Base-by-base conservation (phyloP, 92 coral and sea anemone genomes). In the Umimayanthus kanabou region DNA sequence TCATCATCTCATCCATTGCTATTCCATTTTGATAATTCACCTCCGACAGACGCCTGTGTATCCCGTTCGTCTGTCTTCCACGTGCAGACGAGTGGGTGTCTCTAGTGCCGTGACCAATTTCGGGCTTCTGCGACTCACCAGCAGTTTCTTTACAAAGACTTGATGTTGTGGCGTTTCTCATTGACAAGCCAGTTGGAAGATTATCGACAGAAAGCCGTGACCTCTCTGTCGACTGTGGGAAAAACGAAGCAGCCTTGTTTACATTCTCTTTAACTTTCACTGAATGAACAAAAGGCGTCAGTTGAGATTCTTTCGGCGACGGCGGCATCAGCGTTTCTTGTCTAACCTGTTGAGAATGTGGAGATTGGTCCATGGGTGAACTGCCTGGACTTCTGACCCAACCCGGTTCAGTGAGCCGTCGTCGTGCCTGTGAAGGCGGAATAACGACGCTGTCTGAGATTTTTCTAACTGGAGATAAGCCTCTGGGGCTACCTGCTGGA, bases 311-410 rank as follows among this genome's bases (percentile, higher is more conserved):
- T 28, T 47, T 70, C 30, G 79, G 77, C 8, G 87, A 83, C 25
- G 78, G 65, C 30, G 79, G 78, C 61, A 25, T 33, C 26, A 83
- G 74, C 26, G 39, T 43, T 6, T 18, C 66, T 13, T 69, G 42
- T 49, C 47, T 70, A 33, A 18, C 53, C 15, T 45, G 66, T 82
- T 67, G 76, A 42, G 39, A 82, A 45, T 43, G 87, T 18, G 45
- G 87, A n/a, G 43, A 72, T 22, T 45, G 61, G 13, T 83, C 79
- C 64, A 45, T 70, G 13, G 87, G 87, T 26, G 87, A 83, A 26
- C 77, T n/a, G 1, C 39, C 58, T 6, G 79, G 87, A 83, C 87
- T 83, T 39, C 66, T 83, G 26, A 9, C 13, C 79, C 26, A 75
- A 15, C 45, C 79, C 11, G 79, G n/a, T 3, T 75, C 79, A 20